These are phyloP conservation scores for Prenolepis imparis DNA, from an alignment of 2,888 invertebrate genomes.

Conservation along the genomic window DNA sequence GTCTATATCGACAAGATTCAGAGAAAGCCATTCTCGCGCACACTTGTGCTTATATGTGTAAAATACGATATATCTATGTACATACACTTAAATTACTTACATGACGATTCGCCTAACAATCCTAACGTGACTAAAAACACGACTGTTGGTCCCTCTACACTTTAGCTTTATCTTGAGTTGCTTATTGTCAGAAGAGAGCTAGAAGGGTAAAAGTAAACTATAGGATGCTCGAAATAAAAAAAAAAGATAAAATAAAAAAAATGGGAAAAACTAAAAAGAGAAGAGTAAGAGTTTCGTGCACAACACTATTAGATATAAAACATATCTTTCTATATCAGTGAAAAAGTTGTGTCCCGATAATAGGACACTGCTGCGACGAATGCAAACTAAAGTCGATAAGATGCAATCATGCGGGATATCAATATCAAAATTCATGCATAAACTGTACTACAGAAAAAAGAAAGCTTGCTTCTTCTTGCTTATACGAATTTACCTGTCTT, in stretches of 20 bases:
- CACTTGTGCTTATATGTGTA: slow-evolving; percentile 58
- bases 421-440: slow-evolving; percentile 62
- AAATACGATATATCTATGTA: slow-evolving; percentile 47
- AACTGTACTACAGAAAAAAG: slow-evolving; percentile 79
- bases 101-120: slow-evolving; percentile 85
- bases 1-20: slow-evolving; percentile 29
- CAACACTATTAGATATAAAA: slow-evolving; percentile 48
- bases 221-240: slow-evolving; percentile 68
- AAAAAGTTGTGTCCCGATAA: slow-evolving; percentile 16
- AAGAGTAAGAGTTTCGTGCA: slow-evolving; percentile 62
- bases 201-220: slow-evolving; percentile 79
- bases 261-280: not conserved
- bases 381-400: slow-evolving; percentile 61
- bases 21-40: slow-evolving; percentile 58
- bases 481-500: slow-evolving; percentile 57
- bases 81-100: slow-evolving; percentile 74
- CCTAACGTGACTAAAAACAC: slow-evolving; percentile 81
- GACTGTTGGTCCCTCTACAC: slow-evolving; percentile 85
- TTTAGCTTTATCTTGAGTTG: slow-evolving; percentile 86
- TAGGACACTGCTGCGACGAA: slow-evolving; percentile 51
- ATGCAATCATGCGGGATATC: slow-evolving; percentile 73
- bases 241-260: slow-evolving; percentile 28
- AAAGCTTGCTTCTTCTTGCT: slow-evolving; percentile 80
- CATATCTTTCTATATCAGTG: slow-evolving; percentile 11
- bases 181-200: slow-evolving; percentile 83